Evolutionary conservation across 2,888 invertebrate genomes (phyloP).

Genomic region (Holacanthella duospinosa): DNA sequence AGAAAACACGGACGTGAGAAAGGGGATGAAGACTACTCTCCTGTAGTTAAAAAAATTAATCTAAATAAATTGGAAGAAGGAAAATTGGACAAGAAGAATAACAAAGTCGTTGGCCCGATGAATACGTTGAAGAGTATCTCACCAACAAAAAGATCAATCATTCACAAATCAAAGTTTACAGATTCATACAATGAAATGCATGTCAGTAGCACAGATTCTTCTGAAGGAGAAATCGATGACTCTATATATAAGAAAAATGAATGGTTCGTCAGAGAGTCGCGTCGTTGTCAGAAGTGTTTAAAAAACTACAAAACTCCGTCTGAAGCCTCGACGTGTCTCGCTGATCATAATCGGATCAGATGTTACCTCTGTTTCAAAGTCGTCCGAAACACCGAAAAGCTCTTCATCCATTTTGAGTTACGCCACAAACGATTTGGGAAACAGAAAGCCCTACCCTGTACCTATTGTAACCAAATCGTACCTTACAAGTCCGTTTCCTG

Average conservation of each 20-base stretch:
- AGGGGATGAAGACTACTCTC: not conserved
- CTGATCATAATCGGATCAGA: conserved; percentile 17
- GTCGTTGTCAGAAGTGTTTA: conserved; percentile 13
- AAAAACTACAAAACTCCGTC: conserved; percentile 6
- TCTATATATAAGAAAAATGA: conserved; percentile 1
- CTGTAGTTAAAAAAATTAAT: not conserved
- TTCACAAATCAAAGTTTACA: too few species aligned
- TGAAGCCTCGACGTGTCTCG: conserved; percentile 8
- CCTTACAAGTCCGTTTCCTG: conserved; percentile 32
- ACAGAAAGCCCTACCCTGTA: conserved; percentile 25
- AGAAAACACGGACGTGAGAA: not conserved
- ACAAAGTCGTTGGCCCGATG: too few species aligned
- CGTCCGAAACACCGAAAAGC: conserved; percentile 24
- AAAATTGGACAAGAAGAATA: too few species aligned
- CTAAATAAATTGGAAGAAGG: not conserved
- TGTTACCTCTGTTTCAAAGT: conserved; percentile 35
- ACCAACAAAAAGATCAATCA: too few species aligned
- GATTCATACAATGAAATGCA: too few species aligned
- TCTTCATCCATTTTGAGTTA: conserved; percentile 26
- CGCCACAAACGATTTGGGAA: conserved; percentile 23
- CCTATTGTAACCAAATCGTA: conserved; percentile 25
- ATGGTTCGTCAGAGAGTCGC: conserved; percentile 7
- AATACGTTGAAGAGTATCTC: too few species aligned
- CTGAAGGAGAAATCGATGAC: conserved; percentile 8
- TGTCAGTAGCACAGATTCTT: not conserved